phyloP scores from a whole-genome alignment of 2,797 vertebrate species.

The Monodelphis domestica region DNA sequence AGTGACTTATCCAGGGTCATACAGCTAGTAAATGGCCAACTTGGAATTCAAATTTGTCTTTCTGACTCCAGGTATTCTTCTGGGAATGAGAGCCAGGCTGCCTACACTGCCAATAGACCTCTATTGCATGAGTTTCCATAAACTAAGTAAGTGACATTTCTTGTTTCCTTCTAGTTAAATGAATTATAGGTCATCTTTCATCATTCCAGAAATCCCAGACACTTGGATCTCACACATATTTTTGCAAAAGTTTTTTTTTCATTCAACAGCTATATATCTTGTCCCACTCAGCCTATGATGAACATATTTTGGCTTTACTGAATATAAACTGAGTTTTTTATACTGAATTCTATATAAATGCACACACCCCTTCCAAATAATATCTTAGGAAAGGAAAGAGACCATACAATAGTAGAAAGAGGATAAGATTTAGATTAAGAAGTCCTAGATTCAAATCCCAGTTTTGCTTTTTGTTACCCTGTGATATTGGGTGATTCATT shows the following conservation, averaged over 20 bases:
- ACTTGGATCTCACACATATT: neutral
- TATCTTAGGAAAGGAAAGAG: too few species aligned
- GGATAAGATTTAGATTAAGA: neutral
- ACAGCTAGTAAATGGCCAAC: neutral
- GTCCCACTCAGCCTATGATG: neutral
- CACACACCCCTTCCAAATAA: too few species aligned
- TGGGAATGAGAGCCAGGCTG: neutral
- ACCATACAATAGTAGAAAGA: neutral
- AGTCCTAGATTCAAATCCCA: neutral
- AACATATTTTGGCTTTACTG: neutral
- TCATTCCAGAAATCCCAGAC: neutral
- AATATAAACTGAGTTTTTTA: neutral
- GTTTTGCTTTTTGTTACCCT: neutral
- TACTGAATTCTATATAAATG: neutral
- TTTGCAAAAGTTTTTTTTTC: neutral
- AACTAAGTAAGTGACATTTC: constrained; percentile 14
- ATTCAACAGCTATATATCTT: neutral
- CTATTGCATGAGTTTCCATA: neutral
- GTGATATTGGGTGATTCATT: neutral
- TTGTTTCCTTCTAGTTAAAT: constrained; percentile 36
- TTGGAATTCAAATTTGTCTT: neutral
- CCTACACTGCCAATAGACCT: neutral
- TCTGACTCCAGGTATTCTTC: neutral
- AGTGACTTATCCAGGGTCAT: neutral
- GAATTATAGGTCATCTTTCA: neutral